These are phyloP conservation scores for Ptyas mucosa DNA, from an alignment of 2,113 vertebrate species.

Conservation along the genomic window DNA sequence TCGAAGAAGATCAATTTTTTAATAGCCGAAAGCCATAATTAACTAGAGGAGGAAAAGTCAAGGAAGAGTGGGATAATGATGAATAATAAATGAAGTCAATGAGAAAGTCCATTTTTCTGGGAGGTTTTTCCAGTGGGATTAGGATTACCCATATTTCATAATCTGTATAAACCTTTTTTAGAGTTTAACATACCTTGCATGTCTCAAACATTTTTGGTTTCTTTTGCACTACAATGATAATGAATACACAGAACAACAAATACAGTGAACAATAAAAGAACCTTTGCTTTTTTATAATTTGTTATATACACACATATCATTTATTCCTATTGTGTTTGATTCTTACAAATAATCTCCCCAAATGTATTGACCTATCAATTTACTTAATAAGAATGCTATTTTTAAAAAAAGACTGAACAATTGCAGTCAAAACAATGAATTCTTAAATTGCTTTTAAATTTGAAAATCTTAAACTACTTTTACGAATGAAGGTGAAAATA, in stretches of 20 bases:
- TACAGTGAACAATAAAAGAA: background rate
- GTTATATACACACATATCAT: background rate
- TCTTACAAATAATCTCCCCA: background rate
- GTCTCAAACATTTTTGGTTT: background rate
- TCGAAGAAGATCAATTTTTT: background rate
- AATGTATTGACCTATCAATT: background rate
- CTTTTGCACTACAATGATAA: background rate
- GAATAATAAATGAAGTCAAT: background rate
- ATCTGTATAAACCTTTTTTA: background rate
- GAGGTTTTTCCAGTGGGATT: background rate
- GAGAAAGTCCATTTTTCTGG: background rate
- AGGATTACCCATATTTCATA: background rate
- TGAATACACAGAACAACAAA: background rate
- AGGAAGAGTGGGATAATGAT: background rate
- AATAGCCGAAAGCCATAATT: background rate
- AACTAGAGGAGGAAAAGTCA: background rate
- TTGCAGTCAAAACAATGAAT: background rate
- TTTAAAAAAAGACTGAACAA: background rate
- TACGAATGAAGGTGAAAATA: background rate
- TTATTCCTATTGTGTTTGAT: background rate
- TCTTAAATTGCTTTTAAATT: background rate
- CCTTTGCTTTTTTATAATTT: background rate
- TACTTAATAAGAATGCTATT: background rate
- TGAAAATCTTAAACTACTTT: background rate
- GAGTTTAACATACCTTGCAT: background rate